These are phyloP conservation scores for Acomys russatus DNA, from an alignment of 2,797 vertebrate genomes.

Conservation along the genomic window DNA sequence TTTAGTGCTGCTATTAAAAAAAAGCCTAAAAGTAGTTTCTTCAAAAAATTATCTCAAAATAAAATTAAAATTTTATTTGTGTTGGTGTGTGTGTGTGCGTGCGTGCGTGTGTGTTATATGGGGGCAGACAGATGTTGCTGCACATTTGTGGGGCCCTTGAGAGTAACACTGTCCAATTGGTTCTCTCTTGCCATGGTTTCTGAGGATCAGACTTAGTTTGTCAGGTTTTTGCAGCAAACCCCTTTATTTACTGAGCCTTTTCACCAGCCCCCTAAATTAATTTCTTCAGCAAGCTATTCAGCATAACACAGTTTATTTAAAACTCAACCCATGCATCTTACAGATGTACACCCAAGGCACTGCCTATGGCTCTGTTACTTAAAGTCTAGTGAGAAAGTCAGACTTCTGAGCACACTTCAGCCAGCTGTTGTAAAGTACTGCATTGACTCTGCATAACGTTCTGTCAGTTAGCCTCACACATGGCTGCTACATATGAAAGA, in stretches of 20 bases:
- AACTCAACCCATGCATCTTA: slow-evolving; percentile 39
- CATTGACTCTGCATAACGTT: neutral
- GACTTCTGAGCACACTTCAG: neutral
- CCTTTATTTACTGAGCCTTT: neutral
- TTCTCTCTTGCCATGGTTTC: neutral
- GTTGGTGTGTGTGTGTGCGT: neutral
- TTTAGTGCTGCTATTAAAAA: neutral
- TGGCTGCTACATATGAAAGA: neutral
- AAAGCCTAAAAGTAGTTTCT: neutral
- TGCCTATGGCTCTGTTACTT: neutral
- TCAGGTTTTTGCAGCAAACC: neutral
- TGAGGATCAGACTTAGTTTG: neutral
- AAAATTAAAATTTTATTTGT: too few species aligned
- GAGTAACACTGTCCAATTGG: neutral
- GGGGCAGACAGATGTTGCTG: neutral
- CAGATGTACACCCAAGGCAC: neutral
- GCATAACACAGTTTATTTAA: slow-evolving; percentile 1
- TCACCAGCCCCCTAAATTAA: neutral
- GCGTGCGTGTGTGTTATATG: neutral
- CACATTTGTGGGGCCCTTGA: neutral
- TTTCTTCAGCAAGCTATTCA: neutral
- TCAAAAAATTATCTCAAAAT: neutral
- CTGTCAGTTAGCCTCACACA: neutral
- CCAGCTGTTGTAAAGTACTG: neutral
- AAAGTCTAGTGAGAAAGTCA: slow-evolving; percentile 17